Conservation (phyloP, 2,113 vertebrate species). For the Crotophaga sulcirostris region DNA sequence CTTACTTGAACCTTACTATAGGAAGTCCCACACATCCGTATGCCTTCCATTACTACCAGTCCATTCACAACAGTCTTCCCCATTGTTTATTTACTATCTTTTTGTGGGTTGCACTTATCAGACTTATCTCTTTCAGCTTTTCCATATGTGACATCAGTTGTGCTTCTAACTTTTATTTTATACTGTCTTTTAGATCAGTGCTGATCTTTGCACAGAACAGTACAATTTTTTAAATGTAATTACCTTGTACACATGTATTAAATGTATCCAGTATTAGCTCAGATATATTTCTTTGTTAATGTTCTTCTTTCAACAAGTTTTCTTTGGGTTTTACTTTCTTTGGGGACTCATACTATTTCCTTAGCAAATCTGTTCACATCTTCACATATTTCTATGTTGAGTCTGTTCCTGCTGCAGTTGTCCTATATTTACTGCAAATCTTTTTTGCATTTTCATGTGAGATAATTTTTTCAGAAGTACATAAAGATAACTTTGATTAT, state of each 20-base stretch:
- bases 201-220: not conserved
- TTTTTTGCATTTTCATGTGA: not conserved
- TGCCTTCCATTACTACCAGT: not conserved
- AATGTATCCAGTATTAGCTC: not conserved
- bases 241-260: not conserved
- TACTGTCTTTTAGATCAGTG: not conserved
- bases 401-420: not conserved
- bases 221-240: not conserved
- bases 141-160: not conserved
- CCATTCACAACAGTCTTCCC: not conserved
- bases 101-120: not conserved
- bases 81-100: not conserved
- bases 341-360: not conserved
- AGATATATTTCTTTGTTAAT: not conserved
- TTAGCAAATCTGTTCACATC: not conserved
- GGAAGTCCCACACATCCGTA: fast-evolving
- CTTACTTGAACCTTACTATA: not conserved
- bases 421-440: not conserved
- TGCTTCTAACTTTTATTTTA: not conserved
- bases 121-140: not conserved
- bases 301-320: not conserved
- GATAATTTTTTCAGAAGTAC: not conserved
- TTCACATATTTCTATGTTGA: not conserved
- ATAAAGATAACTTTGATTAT: not conserved
- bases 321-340: not conserved